Evolutionary conservation across 1,140 invertebrate species (phyloP), one percentile per base, ranked within the genome.

Genomic region (Pygmarrhopalites habei): DNA sequence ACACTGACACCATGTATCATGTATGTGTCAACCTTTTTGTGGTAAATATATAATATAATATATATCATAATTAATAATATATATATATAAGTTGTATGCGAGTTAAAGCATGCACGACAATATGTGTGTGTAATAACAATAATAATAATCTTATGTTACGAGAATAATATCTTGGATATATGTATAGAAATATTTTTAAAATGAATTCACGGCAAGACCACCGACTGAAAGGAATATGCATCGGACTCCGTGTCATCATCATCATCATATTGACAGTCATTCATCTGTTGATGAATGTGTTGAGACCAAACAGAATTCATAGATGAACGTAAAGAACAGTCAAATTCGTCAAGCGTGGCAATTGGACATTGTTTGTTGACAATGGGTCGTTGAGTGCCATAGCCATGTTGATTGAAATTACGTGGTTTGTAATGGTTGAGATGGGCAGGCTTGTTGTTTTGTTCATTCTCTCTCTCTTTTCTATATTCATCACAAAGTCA

Each of bases 231-330:
- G 19, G 44, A 47, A 25, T 21, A n/a, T n/a, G 44, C 44, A 47
- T 47, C 44, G 19, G 7, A 5, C 4, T 47, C 44, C 5, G 7
- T 19, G 19, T 47, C 44, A n/a, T 47, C 44, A 47, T 47, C 44
- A 47, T 5, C 5, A n/a, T 47, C n/a, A 5, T 19, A 5, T 10
- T 25, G 4, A 7, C 44, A 25, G n/a, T 25, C 44, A 25, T 21
- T n/a, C 17, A n/a, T 25, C n/a, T 52, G 49, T 23, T 52, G 49
- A 28, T 52, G 49, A 25, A 52, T 5, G n/a, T 52, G 49, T 23
- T 52, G 49, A 52, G 14, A 19, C 49, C 49, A 52, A 14, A 52
- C 23, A 28, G 49, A 52, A 52, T 52, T 52, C 49, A 52, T 52
- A 17, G 49, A 52, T 4, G 49, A 52, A 14, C 49, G 4, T 26